These are phyloP conservation scores for Cladorhizidae sp. DNA, from an alignment of 37 sponge, comb jelly and placozoan genomes.

Conservation along the genomic window DNA sequence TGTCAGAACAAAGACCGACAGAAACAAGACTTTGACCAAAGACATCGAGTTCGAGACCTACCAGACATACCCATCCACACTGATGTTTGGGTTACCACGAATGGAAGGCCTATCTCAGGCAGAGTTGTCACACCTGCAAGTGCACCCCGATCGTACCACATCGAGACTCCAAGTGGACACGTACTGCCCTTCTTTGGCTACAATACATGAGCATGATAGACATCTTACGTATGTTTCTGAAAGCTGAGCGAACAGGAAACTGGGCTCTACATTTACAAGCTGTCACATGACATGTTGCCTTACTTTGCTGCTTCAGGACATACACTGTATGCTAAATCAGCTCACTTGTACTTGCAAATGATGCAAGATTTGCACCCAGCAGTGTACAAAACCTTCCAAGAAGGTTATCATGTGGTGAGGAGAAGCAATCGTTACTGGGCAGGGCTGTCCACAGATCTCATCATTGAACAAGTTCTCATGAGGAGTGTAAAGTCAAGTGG, in stretches of 20 bases:
- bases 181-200: background rate
- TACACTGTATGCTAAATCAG: slow-evolving; percentile 16
- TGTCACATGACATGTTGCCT: slow-evolving; percentile 27
- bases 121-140: too few relatives aligned
- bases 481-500: slow-evolving; percentile 55
- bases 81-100: too few relatives aligned
- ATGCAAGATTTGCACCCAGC: slow-evolving; percentile 34
- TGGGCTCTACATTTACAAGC: slow-evolving; percentile 30
- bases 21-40: too few relatives aligned
- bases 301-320: slow-evolving; percentile 15
- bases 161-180: too few relatives aligned
- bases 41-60: too few relatives aligned
- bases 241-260: slow-evolving; percentile 40
- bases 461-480: slow-evolving; percentile 52
- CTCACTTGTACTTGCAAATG: slow-evolving; percentile 6
- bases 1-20: too few relatives aligned
- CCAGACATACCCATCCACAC: too few relatives aligned
- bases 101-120: too few relatives aligned
- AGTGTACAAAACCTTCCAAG: slow-evolving; percentile 29
- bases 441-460: slow-evolving; percentile 27
- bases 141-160: too few relatives aligned
- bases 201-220: too few relatives aligned
- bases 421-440: slow-evolving; percentile 41
- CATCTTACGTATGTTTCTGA: slow-evolving; percentile 25
- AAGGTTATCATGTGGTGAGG: slow-evolving; percentile 23